Evolutionary conservation across 2,113 vertebrate genomes (phyloP).

Genomic region (Gavialis gangeticus): DNA sequence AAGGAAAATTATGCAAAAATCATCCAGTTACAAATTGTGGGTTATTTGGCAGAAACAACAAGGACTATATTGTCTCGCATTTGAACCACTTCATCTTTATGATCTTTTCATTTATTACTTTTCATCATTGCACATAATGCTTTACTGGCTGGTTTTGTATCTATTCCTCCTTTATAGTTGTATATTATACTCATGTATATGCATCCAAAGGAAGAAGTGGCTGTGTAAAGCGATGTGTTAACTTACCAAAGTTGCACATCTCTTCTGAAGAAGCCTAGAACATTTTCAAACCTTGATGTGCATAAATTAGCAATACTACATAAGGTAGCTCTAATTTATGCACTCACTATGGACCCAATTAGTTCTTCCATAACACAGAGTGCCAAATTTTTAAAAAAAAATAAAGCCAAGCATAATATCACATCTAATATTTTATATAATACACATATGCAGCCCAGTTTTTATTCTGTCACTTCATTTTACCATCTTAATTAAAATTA

Average conservation of each 20-base stretch:
- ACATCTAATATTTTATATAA: constrained; percentile 23
- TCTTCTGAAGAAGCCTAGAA: not conserved
- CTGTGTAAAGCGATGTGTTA: not conserved
- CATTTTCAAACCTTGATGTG: not conserved
- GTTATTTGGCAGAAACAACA: not conserved
- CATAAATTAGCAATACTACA: constrained; percentile 47
- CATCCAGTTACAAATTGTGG: constrained; percentile 17
- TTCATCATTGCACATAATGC: not conserved
- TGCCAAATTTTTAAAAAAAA: constrained; percentile 45
- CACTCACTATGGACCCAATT: constrained; percentile 38
- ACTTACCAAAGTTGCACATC: not conserved
- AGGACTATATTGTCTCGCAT: not conserved
- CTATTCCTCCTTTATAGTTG: rapidly evolving
- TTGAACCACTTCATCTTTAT: not conserved
- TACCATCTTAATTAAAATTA: not conserved
- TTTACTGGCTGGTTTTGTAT: not conserved
- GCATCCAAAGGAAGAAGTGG: not conserved
- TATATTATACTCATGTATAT: rapidly evolving
- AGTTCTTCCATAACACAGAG: constrained; percentile 12
- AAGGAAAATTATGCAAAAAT: constrained; percentile 17
- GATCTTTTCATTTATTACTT: not conserved
- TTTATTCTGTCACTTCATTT: constrained; percentile 24
- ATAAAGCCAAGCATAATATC: not conserved
- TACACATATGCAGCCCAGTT: not conserved
- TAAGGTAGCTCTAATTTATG: constrained; percentile 46